Evolutionary conservation across 1,140 invertebrate species (phyloP).

Genomic region (Babylonia areolata): DNA sequence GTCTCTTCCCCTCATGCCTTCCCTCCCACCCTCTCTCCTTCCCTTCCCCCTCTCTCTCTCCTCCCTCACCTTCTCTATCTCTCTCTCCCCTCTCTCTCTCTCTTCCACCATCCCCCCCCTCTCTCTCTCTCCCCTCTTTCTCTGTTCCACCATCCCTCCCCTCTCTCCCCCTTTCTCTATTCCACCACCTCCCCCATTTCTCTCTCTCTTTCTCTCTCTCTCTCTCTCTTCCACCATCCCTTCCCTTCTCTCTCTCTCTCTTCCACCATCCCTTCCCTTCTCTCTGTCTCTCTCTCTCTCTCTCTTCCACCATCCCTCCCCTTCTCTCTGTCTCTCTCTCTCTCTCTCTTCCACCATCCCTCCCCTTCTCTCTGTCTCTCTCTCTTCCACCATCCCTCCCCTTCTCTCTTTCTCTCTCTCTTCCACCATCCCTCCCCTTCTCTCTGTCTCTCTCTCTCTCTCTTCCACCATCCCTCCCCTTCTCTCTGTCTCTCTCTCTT

Average conservation of each 20-base stretch:
- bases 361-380: slow-evolving; percentile 17
- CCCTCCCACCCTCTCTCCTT: no score
- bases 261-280: not conserved
- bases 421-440: not conserved
- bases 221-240: no score
- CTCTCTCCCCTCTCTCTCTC: no score
- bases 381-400: not conserved
- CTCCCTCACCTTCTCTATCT: no score
- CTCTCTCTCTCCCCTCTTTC: no score
- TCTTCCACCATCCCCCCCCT: no score
- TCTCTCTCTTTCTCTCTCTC: no score
- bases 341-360: slow-evolving; percentile 7
- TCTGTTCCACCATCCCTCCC: not conserved
- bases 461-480: not conserved
- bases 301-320: not conserved
- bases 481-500: not conserved
- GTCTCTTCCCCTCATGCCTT: no score
- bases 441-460: not conserved
- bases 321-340: slow-evolving; percentile 20
- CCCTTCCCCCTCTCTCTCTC: no score
- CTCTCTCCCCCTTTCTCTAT: not conserved
- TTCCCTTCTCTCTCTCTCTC: not conserved
- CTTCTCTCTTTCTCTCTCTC: not conserved
- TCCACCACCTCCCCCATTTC: no score
- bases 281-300: slow-evolving; percentile 12